Percentiles rank a stretch among this genome's conserved stretches.
Evolutionary conservation across 1,140 invertebrate genomes (phyloP).

Genomic region (Drosophila chauvacae): DNA sequence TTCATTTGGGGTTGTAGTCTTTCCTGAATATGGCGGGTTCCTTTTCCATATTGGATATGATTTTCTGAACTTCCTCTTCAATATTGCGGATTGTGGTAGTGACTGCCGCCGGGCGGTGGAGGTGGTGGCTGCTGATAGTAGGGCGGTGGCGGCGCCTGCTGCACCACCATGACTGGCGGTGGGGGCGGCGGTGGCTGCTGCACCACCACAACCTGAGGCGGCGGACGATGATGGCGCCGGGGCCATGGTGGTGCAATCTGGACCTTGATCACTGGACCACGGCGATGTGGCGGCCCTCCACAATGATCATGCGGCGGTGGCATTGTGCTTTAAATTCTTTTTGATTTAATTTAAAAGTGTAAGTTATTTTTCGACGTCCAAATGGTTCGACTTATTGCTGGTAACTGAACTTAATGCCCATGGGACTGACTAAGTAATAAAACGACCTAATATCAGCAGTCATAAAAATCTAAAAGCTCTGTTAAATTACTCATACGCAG

Average conservation of each 20-base stretch:
- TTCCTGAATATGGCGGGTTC: background rate
- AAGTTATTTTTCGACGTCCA: constrained; percentile 19
- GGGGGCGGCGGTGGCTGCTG: constrained; percentile 59
- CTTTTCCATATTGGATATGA: background rate
- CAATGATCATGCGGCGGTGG: constrained; percentile 66
- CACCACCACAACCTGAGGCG: constrained; percentile 59
- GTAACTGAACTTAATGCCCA: constrained; percentile 15
- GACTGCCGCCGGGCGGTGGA: constrained; percentile 42
- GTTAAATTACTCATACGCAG: constrained; percentile 58
- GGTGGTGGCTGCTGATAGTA: constrained; percentile 56
- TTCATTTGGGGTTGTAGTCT: background rate
- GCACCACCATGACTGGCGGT: constrained; percentile 62
- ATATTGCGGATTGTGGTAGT: constrained; percentile 67
- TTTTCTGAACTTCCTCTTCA: background rate
- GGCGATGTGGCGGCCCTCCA: constrained; percentile 58
- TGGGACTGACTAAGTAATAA: constrained; percentile 11
- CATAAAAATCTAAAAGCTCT: constrained; percentile 48
- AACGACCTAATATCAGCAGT: constrained; percentile 1
- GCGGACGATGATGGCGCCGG: constrained; percentile 60
- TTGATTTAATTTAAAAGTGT: background rate
- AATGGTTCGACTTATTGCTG: constrained; percentile 27
- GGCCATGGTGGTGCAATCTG: constrained; percentile 73
- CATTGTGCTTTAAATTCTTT: constrained; percentile 31
- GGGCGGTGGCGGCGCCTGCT: constrained; percentile 52
- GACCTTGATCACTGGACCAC: constrained; percentile 71